Evolutionary conservation across 2,888 invertebrate species (phyloP), one percentile per base, ranked within the genome.

Genomic region (Cryptocheilus praepositus): DNA sequence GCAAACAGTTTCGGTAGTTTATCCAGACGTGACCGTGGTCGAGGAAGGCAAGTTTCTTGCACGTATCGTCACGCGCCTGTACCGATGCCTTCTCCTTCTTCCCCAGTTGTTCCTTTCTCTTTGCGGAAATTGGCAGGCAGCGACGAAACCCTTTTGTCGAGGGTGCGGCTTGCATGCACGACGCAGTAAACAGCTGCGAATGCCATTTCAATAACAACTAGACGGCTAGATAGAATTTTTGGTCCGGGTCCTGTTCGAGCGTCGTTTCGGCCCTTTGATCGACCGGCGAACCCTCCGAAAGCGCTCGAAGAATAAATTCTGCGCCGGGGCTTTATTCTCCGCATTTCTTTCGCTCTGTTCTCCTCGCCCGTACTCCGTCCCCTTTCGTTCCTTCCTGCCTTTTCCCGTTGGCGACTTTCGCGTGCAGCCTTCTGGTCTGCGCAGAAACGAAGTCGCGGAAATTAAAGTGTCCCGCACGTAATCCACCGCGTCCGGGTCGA

Each of bases 151-250:
- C 82, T 73, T 80, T 79, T 79, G 82, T 79, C 64, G 70, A 55
- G 52, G 58, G 22, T 53, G 5, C 49, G 49, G 61, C 67, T 36
- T 64, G 71, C 71, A 73, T 57, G 68, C 73, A 66, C 73, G 64
- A 45, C 43, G 36, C 51, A 55, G 74, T 82, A 83, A 82, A 82
- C 83, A 83, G 83, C 83, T 83, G 83, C 81, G 79, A 82, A 73
- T 83, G 82, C 79, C 79, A 83, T 82, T 83, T 83, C 83, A 83
- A 83, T 81, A 81, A 80, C 75, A 62, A 67, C 74, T 63, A 67
- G 70, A 49, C 61, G 49, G 64, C 59, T 62, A 75, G 79, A 82
- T 83, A 80, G 81, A 70, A 76, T 82, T 82, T 36, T 81, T 76
- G 64, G 59, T 72, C 18, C 54, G 53, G 56, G 59, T 51, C 68